Percentiles rank a stretch among this genome's conserved stretches.
Evolutionary conservation across 2,888 invertebrate genomes (phyloP).

Genomic region (Rosalia funebris): DNA sequence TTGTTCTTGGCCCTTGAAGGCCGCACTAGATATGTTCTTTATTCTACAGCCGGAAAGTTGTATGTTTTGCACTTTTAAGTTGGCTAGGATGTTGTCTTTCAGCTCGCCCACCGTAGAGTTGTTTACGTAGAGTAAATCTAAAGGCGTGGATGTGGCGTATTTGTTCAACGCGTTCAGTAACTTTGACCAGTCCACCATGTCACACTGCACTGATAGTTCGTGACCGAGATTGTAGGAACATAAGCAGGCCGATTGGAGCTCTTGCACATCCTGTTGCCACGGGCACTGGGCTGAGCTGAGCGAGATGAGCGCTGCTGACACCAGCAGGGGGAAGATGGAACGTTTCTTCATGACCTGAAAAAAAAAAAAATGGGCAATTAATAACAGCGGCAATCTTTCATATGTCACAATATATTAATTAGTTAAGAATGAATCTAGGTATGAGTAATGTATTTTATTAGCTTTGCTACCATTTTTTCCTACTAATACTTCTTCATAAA

Average conservation of each 20-base stretch:
- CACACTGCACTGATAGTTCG: conserved; percentile 89
- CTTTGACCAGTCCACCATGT: conserved; percentile 83
- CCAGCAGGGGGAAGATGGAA: conserved; percentile 49
- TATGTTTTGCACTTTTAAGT: conserved; percentile 80
- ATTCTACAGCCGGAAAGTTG: conserved; percentile 87
- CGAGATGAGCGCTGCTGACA: conserved; percentile 48
- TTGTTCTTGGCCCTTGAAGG: conserved; percentile 85
- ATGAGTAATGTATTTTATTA: too few species aligned
- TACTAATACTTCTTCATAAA: too few species aligned
- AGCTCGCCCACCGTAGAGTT: conserved; percentile 82
- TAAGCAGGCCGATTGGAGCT: conserved; percentile 84
- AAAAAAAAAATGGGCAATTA: conserved; percentile 24
- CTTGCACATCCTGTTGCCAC: conserved; percentile 80
- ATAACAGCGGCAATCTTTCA: background rate
- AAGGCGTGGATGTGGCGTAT: conserved; percentile 72
- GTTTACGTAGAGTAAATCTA: conserved; percentile 89
- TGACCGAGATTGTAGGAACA: conserved; percentile 88
- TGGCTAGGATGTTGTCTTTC: conserved; percentile 74
- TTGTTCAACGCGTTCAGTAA: conserved; percentile 79
- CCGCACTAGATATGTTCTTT: conserved; percentile 73
- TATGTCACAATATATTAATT: too few species aligned
- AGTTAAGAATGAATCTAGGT: too few species aligned
- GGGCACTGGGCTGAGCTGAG: conserved; percentile 77
- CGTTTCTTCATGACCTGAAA: conserved; percentile 60
- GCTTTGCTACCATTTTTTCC: too few species aligned